These are phyloP conservation scores for Antennarius striatus DNA, from an alignment of 2,113 vertebrate species.

Conservation along the genomic window DNA sequence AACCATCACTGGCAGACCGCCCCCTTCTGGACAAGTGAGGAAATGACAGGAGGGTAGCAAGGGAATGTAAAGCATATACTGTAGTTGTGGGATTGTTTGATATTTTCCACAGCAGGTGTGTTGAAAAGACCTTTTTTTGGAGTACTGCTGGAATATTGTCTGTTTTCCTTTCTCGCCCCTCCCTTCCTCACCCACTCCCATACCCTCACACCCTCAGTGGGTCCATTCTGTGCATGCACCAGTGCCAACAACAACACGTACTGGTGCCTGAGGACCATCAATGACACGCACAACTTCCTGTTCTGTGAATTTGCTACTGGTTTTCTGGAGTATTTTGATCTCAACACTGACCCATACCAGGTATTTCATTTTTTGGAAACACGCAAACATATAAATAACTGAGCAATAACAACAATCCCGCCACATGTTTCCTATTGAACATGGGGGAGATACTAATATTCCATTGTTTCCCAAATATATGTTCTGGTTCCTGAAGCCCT, in stretches of 20 bases:
- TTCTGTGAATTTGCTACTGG: constrained; percentile 98
- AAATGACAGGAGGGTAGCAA: neutral
- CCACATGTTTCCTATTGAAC: constrained; percentile 13
- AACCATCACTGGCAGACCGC: constrained; percentile 98
- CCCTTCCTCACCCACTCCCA: constrained; percentile 18
- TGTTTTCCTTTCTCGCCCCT: constrained; percentile 39
- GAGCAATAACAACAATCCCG: constrained; percentile 20
- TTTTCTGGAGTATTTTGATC: constrained; percentile 97
- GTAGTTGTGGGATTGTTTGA: constrained; percentile 1
- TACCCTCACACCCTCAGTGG: constrained; percentile 80
- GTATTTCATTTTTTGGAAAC: constrained; percentile 70
- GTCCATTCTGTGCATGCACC: constrained; percentile 97
- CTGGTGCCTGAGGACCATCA: constrained; percentile 97
- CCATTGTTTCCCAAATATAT: neutral
- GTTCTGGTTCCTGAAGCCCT: constrained; percentile 16
- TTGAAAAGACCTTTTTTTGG: constrained; percentile 29
- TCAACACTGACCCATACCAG: constrained; percentile 96
- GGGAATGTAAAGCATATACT: neutral
- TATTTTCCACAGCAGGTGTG: constrained; percentile 26
- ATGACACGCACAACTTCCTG: constrained; percentile 97
- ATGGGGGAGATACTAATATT: constrained; percentile 9
- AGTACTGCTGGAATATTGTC: constrained; percentile 18
- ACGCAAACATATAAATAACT: constrained; percentile 5
- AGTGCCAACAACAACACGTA: constrained; percentile 99
- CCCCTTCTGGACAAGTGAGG: constrained; percentile 94